Percentiles rank a stretch among this genome's conserved stretches.
These are phyloP conservation scores for Meandrusa payeni DNA, from an alignment of 2,888 invertebrate species.

Conservation along the genomic window DNA sequence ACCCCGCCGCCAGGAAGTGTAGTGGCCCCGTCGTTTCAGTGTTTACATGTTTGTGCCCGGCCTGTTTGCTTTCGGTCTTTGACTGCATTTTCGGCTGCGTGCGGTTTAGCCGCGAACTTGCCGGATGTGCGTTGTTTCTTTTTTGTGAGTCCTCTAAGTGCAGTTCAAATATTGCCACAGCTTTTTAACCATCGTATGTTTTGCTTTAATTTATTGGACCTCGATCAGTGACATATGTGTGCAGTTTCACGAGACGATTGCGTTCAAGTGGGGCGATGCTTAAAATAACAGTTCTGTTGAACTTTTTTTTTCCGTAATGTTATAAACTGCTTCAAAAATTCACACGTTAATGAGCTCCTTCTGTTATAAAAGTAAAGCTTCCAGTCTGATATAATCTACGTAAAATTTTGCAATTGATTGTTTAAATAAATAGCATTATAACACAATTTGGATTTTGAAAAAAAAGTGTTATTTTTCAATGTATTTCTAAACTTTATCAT, in stretches of 20 bases:
- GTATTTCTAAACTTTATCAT: no score
- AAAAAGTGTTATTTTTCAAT: no score
- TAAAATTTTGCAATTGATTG: no score
- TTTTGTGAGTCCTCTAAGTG: slow-evolving; percentile 57
- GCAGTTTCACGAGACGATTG: slow-evolving; percentile 19
- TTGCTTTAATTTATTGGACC: slow-evolving; percentile 23
- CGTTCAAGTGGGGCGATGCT: background rate
- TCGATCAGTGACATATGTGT: slow-evolving; percentile 25
- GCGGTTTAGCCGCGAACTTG: slow-evolving; percentile 57
- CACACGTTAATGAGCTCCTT: no score
- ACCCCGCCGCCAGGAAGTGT: slow-evolving; percentile 42
- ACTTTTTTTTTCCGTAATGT: no score
- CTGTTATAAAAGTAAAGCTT: background rate
- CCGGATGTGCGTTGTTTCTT: slow-evolving; percentile 48
- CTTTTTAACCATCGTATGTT: slow-evolving; percentile 22
- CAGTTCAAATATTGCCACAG: slow-evolving; percentile 54
- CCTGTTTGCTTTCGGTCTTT: slow-evolving; percentile 64
- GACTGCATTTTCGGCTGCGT: slow-evolving; percentile 57
- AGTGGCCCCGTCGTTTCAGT: slow-evolving; percentile 43
- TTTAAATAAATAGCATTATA: no score
- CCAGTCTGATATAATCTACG: background rate
- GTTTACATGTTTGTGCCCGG: slow-evolving; percentile 61
- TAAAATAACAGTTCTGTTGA: slow-evolving; percentile 1
- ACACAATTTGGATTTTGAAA: no score
- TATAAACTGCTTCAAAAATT: no score